phyloP scores from a whole-genome alignment of 2,888 invertebrate species.

The Drosophila sordidapex region DNA sequence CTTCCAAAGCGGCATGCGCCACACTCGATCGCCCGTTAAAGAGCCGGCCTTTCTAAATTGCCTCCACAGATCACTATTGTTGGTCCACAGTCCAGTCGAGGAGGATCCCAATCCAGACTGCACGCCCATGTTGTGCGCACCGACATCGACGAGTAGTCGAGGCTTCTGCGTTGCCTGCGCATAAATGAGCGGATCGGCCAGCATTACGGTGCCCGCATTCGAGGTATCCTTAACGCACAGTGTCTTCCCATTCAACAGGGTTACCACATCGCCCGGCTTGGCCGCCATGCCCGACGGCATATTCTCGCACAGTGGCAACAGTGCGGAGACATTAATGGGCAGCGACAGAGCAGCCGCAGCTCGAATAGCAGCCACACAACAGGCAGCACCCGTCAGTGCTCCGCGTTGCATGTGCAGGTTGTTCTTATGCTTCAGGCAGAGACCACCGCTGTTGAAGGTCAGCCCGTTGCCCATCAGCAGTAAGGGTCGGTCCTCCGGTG shows the following conservation, averaged over 20 bases:
- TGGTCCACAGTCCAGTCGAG: slow-evolving; percentile 87
- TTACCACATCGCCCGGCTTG: slow-evolving; percentile 85
- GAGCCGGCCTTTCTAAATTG: slow-evolving; percentile 86
- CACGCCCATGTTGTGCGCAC: slow-evolving; percentile 86
- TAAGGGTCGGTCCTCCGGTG: slow-evolving; percentile 85
- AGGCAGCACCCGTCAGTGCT: slow-evolving; percentile 88
- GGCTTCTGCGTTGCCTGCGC: slow-evolving; percentile 88
- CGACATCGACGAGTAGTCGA: slow-evolving; percentile 86
- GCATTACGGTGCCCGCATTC: slow-evolving; percentile 90
- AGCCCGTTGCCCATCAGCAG: slow-evolving; percentile 87
- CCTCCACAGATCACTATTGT: slow-evolving; percentile 86
- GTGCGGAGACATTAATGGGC: slow-evolving; percentile 86
- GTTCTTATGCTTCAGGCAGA: slow-evolving; percentile 65
- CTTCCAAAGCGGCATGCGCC: slow-evolving; percentile 87
- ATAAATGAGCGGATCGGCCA: slow-evolving; percentile 93
- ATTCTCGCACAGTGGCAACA: slow-evolving; percentile 85
- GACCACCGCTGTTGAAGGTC: slow-evolving; percentile 86
- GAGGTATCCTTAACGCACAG: slow-evolving; percentile 86
- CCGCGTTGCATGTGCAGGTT: slow-evolving; percentile 84
- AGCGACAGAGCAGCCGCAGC: slow-evolving; percentile 86
- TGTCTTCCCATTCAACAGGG: slow-evolving; percentile 86
- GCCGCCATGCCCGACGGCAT: slow-evolving; percentile 87
- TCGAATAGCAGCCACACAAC: slow-evolving; percentile 86
- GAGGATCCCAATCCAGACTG: slow-evolving; percentile 86
- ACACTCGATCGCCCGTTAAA: slow-evolving; percentile 87